phyloP scores from a whole-genome alignment of 2,888 invertebrate species.

The Campaea margaritaria region DNA sequence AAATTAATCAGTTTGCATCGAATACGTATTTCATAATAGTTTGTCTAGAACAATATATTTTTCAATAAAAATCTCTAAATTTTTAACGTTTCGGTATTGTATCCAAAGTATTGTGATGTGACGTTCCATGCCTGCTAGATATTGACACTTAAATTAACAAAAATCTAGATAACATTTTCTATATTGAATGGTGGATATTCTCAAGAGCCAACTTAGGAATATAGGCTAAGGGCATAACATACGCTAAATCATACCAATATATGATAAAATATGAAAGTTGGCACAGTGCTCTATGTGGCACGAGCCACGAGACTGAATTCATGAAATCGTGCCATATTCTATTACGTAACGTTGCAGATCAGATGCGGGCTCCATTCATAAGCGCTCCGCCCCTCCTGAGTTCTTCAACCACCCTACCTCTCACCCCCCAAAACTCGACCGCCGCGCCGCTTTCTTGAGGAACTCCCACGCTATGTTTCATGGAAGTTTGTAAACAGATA shows the following conservation, averaged over 20 bases:
- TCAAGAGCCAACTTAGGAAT: background rate
- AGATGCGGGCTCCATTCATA: slow-evolving; percentile 72
- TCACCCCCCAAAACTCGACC: background rate
- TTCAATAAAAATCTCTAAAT: too few species aligned
- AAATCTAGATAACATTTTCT: too few species aligned
- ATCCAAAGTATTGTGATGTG: too few species aligned
- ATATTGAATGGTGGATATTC: background rate
- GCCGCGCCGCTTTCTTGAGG: background rate
- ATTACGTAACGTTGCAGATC: slow-evolving; percentile 75
- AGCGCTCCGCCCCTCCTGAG: slow-evolving; percentile 38
- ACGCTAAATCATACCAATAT: slow-evolving; percentile 4
- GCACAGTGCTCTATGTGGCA: slow-evolving; percentile 36
- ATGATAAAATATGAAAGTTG: slow-evolving; percentile 35
- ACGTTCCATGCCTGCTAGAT: too few species aligned
- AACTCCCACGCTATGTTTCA: slow-evolving; percentile 4
- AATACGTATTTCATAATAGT: too few species aligned
- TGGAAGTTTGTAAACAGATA: slow-evolving; percentile 39
- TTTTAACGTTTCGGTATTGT: background rate
- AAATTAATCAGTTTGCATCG: too few species aligned
- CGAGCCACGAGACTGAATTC: slow-evolving; percentile 39
- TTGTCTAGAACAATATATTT: too few species aligned
- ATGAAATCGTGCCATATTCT: slow-evolving; percentile 60
- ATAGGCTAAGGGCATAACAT: slow-evolving; percentile 21
- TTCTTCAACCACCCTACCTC: slow-evolving; percentile 1
- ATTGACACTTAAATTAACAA: too few species aligned